Evolutionary conservation across 2,113 vertebrate species (phyloP).

Genomic region (Ctenomys sociabilis): DNA sequence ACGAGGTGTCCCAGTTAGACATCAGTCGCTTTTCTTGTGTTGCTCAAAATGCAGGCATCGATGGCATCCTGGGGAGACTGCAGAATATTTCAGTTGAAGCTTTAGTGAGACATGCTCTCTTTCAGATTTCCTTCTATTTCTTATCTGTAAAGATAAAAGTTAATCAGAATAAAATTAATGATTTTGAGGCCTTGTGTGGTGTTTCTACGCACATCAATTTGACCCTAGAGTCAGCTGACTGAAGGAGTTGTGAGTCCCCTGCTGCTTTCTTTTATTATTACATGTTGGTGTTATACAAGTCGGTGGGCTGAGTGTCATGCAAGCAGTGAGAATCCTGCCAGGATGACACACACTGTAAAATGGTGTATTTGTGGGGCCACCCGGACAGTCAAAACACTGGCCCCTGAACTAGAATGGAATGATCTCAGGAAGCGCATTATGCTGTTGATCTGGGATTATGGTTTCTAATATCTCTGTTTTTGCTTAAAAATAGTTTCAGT

Average conservation of each 20-base stretch:
- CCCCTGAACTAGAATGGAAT: conserved; percentile 13
- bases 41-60: background rate
- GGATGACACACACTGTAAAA: conserved; percentile 9
- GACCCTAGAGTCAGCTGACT: background rate
- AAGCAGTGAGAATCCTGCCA: background rate
- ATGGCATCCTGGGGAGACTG: background rate
- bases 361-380: background rate
- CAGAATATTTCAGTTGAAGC: background rate
- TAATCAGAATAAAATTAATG: background rate
- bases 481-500: background rate
- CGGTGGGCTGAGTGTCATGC: background rate
- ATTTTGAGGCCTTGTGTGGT: background rate
- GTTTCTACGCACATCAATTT: background rate
- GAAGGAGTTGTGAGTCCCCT: background rate
- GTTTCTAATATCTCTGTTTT: background rate
- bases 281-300: too few relatives aligned
- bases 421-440: background rate
- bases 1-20: background rate
- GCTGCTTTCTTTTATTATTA: too few relatives aligned
- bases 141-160: background rate
- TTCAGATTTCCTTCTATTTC: conserved; percentile 1
- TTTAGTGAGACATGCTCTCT: background rate
- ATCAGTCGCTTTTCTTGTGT: background rate
- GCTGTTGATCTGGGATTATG: background rate
- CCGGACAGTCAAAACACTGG: background rate